Base-by-base conservation (phyloP, 1,140 invertebrate species). In the Tetragonula clypearis region DNA sequence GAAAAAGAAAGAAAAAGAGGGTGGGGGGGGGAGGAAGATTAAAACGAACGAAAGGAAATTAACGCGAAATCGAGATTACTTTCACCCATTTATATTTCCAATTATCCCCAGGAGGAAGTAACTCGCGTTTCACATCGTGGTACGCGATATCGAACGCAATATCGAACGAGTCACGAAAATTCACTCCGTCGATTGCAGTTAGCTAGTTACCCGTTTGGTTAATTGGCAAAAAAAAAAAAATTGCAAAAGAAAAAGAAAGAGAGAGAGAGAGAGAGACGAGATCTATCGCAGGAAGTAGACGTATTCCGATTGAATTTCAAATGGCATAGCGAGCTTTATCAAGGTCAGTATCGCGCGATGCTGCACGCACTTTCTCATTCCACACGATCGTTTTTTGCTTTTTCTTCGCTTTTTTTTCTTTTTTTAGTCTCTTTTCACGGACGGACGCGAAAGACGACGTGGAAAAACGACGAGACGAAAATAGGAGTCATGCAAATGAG, bases 331-430 rank as follows among this genome's bases (percentile, higher is more conserved):
- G 8, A 11, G 23, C 12, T 49, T 62, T 58, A 82, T 81, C 79
- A 82, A 71, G 84, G 72, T 68, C 84, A 82, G 66, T 69, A 75
- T 75, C 84, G 41, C 11, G 55, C 41, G 12, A 2, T 19, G 35
- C 30, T 30, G 78, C 60, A 85, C 71, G 72, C 84, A 75, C 84
- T 85, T 85, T 85, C 84, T 85, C 84, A 69, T 85, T 85, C 79
- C 78, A 15, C 11, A 12, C 15, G 71, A 69, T 75, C 79, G 60
- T 75, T 30, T 75, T 30, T 75, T 68, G 62, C 79, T 62, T n/a
- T 6, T 41, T 41, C 4, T 41, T 41, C 41, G 41, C 41, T 6
- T 49, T 49, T 9, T 8, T 2, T 41, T 5, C 35, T 2, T 3
- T 41, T 41, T 75, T 30, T 75, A 60, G 55, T 79, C 56, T n/a